phyloP scores from a whole-genome alignment of 2,797 vertebrate species.

The Anguilla obscura region DNA sequence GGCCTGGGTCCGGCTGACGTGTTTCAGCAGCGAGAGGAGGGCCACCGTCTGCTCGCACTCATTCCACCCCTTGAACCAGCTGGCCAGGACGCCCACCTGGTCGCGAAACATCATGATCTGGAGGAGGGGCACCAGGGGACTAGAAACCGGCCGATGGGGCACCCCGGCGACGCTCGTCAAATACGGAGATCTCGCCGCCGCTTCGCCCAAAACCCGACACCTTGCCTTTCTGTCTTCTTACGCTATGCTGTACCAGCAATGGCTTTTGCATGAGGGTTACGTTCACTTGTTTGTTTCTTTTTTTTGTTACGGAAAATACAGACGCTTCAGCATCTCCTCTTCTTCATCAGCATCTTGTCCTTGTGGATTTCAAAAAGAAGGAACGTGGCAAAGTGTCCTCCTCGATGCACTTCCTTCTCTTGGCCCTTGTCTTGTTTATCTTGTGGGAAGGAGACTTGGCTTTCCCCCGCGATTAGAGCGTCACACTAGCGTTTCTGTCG shows the following conservation, averaged over 20 bases:
- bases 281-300: neutral
- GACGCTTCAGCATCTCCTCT: conserved; percentile 52
- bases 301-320: conserved; percentile 44
- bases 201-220: neutral
- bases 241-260: conserved; percentile 18
- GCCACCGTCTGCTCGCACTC: conserved; percentile 99
- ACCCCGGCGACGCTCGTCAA: neutral
- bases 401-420: conserved; percentile 28
- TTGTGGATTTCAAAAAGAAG: conserved; percentile 34
- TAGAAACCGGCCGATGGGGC: neutral
- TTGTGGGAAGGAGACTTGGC: conserved; percentile 55
- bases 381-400: conserved; percentile 25
- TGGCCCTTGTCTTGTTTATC: conserved; percentile 17
- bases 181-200: no score
- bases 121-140: conserved; percentile 34
- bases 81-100: conserved; percentile 94
- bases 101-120: conserved; percentile 98
- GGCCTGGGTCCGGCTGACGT: conserved; percentile 93
- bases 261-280: conserved; percentile 30
- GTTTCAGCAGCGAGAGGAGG: conserved; percentile 90
- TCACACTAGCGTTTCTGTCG: conserved; percentile 63
- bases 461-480: conserved; percentile 57
- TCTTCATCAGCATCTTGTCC: conserved; percentile 35
- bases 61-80: conserved; percentile 99
- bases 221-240: conserved; percentile 8